These are phyloP conservation scores for Parauchenoglanis ngamensis DNA, from an alignment of 2,797 vertebrate species.

Conservation along the genomic window DNA sequence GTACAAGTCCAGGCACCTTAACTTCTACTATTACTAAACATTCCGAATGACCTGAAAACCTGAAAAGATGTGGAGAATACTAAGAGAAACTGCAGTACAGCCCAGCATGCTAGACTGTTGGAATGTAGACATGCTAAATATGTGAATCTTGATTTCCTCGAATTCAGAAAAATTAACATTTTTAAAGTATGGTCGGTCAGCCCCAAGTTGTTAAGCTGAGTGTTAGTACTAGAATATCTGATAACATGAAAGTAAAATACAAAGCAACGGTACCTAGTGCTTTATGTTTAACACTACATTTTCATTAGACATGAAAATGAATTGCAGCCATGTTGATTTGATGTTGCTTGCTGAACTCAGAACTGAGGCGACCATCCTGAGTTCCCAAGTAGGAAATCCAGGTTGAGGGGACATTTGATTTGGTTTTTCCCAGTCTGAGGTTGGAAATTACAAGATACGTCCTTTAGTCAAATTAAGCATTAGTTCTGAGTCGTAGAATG, in stretches of 20 bases:
- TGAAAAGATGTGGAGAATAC: neutral
- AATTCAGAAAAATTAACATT: neutral
- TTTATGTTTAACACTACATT: neutral
- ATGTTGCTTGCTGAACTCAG: neutral
- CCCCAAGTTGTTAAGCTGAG: neutral
- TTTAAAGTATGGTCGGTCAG: neutral
- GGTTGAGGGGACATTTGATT: neutral
- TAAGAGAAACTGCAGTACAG: neutral
- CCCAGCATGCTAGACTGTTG: no score
- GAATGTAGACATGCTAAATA: neutral
- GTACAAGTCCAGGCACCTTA: neutral
- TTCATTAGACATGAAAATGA: neutral
- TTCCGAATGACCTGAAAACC: neutral
- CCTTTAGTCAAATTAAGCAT: neutral
- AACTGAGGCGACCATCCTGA: neutral
- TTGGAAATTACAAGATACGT: neutral
- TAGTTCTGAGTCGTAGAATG: neutral
- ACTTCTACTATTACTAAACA: neutral
- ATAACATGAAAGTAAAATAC: neutral
- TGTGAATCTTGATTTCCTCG: neutral
- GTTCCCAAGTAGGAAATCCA: neutral
- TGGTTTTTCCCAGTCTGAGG: neutral
- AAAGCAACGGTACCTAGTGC: neutral
- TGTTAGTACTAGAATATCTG: neutral
- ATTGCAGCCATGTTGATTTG: neutral